phyloP scores from a whole-genome alignment of 2,113 vertebrate species.

The Cyprinus carpio region DNA sequence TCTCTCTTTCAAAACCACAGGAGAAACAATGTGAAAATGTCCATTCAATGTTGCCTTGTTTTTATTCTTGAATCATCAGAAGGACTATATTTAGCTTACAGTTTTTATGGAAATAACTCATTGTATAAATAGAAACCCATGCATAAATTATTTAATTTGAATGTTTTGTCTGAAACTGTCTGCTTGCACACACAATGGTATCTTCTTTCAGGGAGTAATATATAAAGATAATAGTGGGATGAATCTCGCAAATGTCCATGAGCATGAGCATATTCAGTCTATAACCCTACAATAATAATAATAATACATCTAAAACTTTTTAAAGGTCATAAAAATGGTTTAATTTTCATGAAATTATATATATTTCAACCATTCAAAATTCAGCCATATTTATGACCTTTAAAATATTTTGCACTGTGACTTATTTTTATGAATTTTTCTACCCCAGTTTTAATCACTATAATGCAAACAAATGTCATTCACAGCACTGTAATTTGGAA shows the following conservation, averaged over 20 bases:
- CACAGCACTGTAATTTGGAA: too few species aligned
- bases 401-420: background rate
- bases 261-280: background rate
- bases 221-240: background rate
- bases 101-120: background rate
- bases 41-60: background rate
- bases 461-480: background rate
- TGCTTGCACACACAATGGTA: background rate
- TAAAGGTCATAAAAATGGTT: too few species aligned
- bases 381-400: background rate
- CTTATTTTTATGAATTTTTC: background rate
- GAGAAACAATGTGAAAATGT: background rate
- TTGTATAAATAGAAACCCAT: background rate
- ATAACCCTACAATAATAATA: background rate
- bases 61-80: conserved; percentile 5
- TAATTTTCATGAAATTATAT: too few species aligned
- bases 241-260: background rate
- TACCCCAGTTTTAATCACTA: background rate
- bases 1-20: background rate
- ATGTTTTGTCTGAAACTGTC: background rate
- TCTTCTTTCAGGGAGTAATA: background rate
- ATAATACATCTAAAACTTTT: too few species aligned
- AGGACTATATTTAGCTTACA: background rate
- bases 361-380: background rate
- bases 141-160: background rate